phyloP scores from a whole-genome alignment of 2,888 invertebrate genomes.

The Drosophila mayaguana region DNA sequence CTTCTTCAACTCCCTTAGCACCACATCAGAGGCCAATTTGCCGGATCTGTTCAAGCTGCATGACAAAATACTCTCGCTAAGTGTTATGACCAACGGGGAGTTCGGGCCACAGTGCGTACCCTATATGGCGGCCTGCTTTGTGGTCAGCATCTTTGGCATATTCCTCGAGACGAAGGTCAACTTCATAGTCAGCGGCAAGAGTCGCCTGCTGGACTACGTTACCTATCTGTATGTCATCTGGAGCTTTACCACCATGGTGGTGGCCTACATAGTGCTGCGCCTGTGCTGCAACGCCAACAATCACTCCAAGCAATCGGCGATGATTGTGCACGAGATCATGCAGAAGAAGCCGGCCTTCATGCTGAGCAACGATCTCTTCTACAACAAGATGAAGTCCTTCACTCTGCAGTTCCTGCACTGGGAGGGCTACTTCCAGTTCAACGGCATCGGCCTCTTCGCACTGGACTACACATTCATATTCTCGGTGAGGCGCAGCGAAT shows the following conservation, averaged over 20 bases:
- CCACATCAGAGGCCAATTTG: conserved; percentile 80
- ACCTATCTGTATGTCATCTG: conserved; percentile 82
- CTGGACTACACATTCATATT: conserved; percentile 85
- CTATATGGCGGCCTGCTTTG: conserved; percentile 83
- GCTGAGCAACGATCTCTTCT: conserved; percentile 84
- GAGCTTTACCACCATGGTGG: conserved; percentile 81
- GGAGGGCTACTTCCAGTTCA: conserved; percentile 84
- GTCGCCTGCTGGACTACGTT: conserved; percentile 76
- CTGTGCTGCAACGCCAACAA: conserved; percentile 83
- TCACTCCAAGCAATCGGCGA: conserved; percentile 83
- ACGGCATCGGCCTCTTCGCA: conserved; percentile 84
- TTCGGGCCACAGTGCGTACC: conserved; percentile 83
- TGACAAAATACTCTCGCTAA: conserved; percentile 82
- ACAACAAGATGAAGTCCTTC: conserved; percentile 85
- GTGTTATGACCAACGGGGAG: conserved; percentile 81
- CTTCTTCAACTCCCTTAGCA: conserved; percentile 44
- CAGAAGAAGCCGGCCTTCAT: conserved; percentile 85
- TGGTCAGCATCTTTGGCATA: conserved; percentile 83
- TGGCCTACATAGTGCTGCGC: conserved; percentile 82
- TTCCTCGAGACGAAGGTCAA: conserved; percentile 84
- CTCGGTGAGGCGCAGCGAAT: conserved; percentile 75
- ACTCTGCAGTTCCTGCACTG: conserved; percentile 85
- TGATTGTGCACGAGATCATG: conserved; percentile 85
- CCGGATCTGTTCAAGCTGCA: conserved; percentile 83
- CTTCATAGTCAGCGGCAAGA: conserved; percentile 81